Base-by-base conservation (phyloP, 2,113 vertebrate species). In the Sphyrna mokarran region DNA sequence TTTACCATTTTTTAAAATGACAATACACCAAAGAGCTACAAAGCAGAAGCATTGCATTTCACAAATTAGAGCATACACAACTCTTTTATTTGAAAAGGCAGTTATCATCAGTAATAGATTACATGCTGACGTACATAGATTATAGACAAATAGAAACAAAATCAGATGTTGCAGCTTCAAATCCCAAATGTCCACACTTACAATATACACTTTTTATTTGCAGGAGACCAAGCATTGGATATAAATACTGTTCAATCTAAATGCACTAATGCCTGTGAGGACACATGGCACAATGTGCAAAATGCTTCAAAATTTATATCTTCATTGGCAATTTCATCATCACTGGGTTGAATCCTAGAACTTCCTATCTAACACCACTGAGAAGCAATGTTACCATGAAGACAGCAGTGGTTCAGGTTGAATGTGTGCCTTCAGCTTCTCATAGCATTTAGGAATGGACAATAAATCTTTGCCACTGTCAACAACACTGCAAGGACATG, bases 11-110 rank as follows among this genome's bases (percentile, higher is more conserved):
- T 72, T 72, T 18, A 54, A 95, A 95, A 37, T 68, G 14, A 20
- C 89, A 93, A 61, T 93, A 93, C 61, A 95, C 68, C 94, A 72
- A 43, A 54, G 0, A 29, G 23, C 68, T 48, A 94, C 43, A 54
- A 43, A 95, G 40, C 94, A 95, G 69, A 76, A 70, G 10, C 26
- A 72, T 18, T 54, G 40, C n/a, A 48, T 95, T 95, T 48, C 18
- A 95, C 68, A 7, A 95, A 76, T 72, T 95, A 95, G 40, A 95
- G 3, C 94, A 54, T 95, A 95, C 68, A 76, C 37, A 95, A 43
- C 37, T 72, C 40, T 16, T 72, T 95, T 76, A 95, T 72, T 95
- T 95, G 68, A 95, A 76, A 95, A 95, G 69, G 70, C 94, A 72
- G 40, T 48, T 95, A 40, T 95, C 29, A 68, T 93, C 69, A 72